These are phyloP conservation scores for Spea bombifrons DNA, from an alignment of 2,113 vertebrate species.

Conservation along the genomic window DNA sequence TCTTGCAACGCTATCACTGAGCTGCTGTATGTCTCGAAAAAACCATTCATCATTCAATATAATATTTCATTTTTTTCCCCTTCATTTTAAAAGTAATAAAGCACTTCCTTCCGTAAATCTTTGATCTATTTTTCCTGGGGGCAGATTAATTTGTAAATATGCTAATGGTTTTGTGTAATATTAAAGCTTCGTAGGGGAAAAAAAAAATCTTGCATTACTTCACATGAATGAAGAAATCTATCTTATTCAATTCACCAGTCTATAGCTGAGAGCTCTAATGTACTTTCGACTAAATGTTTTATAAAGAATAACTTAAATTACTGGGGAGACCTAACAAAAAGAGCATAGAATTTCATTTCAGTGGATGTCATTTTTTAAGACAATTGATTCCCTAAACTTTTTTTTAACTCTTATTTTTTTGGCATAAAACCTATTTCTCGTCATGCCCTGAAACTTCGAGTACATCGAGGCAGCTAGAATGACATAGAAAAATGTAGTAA, in stretches of 20 bases:
- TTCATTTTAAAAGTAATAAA: constrained; percentile 73
- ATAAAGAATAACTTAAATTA: constrained; percentile 55
- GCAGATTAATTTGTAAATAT: constrained; percentile 81
- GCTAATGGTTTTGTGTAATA: constrained; percentile 77
- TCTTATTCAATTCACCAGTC: constrained; percentile 70
- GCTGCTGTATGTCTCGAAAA: constrained; percentile 65
- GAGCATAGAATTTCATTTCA: constrained; percentile 38
- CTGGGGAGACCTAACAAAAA: constrained; percentile 52
- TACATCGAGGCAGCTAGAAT: not conserved
- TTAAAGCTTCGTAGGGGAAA: constrained; percentile 62
- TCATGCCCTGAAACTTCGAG: not conserved
- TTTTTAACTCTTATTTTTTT: not conserved
- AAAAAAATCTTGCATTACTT: constrained; percentile 68
- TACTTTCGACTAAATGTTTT: constrained; percentile 35
- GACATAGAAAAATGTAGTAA: constrained; percentile 4
- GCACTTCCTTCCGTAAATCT: constrained; percentile 68
- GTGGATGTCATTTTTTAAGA: constrained; percentile 29
- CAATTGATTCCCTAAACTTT: constrained; percentile 12
- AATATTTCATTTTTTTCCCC: constrained; percentile 59
- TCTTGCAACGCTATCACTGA: constrained; percentile 64
- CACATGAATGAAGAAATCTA: constrained; percentile 72
- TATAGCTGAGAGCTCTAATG: constrained; percentile 66
- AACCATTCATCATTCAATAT: constrained; percentile 68
- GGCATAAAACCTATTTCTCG: not conserved
- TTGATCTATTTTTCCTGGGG: constrained; percentile 70